Percentiles rank a stretch among this genome's conserved stretches.
Conservation (phyloP, 2,113 vertebrate genomes). For the Rhipidura dahli region DNA sequence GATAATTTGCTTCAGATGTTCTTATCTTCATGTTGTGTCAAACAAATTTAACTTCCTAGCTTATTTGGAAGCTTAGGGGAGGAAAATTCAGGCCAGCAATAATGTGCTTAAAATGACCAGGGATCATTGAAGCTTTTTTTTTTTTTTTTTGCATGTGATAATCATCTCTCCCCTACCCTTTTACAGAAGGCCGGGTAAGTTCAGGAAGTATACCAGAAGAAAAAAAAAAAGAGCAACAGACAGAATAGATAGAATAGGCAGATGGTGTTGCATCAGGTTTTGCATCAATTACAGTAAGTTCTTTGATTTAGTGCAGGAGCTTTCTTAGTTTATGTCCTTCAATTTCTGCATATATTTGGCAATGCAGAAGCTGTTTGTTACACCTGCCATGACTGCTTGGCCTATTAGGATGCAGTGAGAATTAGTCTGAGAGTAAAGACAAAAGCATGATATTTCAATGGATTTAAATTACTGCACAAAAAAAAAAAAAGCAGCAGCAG, state of each 20-base stretch:
- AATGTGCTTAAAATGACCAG: neutral
- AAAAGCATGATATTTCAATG: neutral
- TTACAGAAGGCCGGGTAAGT: neutral
- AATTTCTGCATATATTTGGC: neutral
- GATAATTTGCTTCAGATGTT: neutral
- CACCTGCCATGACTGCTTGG: neutral
- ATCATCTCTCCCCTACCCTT: neutral
- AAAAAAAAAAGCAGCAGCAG: neutral
- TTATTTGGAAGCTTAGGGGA: neutral
- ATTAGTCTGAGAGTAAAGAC: slow-evolving; percentile 38
- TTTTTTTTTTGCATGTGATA: neutral
- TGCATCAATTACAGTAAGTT: neutral
- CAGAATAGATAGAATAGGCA: neutral
- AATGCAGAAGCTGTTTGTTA: neutral
- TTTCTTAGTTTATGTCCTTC: slow-evolving; percentile 6
- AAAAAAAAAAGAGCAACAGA: neutral
- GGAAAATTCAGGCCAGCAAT: neutral
- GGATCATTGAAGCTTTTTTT: neutral
- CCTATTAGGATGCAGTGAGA: slow-evolving; percentile 57
- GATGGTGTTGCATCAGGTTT: neutral
- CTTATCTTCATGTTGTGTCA: neutral
- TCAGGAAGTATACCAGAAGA: neutral
- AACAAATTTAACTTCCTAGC: neutral
- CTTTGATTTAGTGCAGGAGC: neutral
- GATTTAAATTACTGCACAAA: slow-evolving; percentile 5